Evolutionary conservation across 2,797 vertebrate species (phyloP).

Genomic region (Leuciscus waleckii): DNA sequence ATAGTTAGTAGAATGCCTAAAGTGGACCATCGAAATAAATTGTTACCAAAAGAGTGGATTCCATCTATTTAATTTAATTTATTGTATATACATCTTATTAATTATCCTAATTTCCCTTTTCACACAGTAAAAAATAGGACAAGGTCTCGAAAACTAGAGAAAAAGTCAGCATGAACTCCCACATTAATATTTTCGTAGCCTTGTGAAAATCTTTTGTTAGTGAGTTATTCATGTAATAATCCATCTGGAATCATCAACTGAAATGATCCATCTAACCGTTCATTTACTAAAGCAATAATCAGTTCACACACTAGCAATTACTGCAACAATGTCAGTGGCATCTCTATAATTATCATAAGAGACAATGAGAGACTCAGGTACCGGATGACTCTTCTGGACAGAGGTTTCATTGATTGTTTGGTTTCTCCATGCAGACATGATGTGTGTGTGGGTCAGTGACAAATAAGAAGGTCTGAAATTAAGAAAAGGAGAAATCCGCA

Average conservation of each 20-base stretch:
- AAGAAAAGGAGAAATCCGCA: not conserved
- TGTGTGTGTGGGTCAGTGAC: not conserved
- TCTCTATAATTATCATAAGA: constrained; percentile 23
- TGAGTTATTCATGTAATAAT: constrained; percentile 40
- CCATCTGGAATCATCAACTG: constrained; percentile 32
- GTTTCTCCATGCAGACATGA: not conserved
- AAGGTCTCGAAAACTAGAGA: not conserved
- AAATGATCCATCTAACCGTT: constrained; percentile 19
- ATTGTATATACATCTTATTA: not conserved
- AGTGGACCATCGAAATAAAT: not conserved
- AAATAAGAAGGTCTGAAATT: not conserved
- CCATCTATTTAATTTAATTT: not conserved
- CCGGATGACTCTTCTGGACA: not conserved
- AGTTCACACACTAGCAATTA: constrained; percentile 25
- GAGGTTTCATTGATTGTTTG: not conserved
- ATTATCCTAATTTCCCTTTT: not conserved
- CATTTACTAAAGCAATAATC: constrained; percentile 33
- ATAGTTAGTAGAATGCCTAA: not conserved
- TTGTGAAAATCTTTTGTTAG: constrained; percentile 24
- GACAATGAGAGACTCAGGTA: constrained; percentile 13
- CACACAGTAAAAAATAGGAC: not conserved
- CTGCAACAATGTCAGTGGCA: constrained; percentile 24
- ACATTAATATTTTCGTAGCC: constrained; percentile 4
- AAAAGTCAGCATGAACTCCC: not conserved
- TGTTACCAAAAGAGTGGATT: not conserved